Percentiles rank a stretch among this genome's conserved stretches.
Conservation (phyloP, 2,888 invertebrate species). For the Melieria picta region DNA sequence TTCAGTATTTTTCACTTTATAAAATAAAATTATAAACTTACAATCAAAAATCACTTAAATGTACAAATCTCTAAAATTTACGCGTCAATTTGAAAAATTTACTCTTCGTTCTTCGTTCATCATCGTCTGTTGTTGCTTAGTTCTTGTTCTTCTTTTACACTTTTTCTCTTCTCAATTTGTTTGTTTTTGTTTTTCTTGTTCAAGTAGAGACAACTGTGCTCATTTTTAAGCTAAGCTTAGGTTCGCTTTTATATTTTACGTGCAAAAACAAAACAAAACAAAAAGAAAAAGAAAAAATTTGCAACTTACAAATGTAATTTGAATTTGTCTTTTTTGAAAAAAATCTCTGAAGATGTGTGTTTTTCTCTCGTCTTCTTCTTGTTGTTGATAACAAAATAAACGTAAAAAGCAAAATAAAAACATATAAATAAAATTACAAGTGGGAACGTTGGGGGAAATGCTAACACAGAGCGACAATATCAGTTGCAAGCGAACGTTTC, state of each 20-base stretch:
- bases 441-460: too few relatives aligned
- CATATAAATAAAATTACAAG: slow-evolving; percentile 7
- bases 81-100: slow-evolving; percentile 50
- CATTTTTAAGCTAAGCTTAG: neutral
- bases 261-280: slow-evolving; percentile 1
- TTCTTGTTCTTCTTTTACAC: slow-evolving; percentile 27
- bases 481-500: neutral
- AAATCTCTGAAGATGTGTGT: too few relatives aligned
- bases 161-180: slow-evolving; percentile 37
- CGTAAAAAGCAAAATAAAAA: neutral
- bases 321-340: too few relatives aligned
- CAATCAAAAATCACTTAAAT: slow-evolving; percentile 64
- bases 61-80: slow-evolving; percentile 60
- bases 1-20: slow-evolving; percentile 48
- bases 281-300: neutral
- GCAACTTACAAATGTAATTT: slow-evolving; percentile 3
- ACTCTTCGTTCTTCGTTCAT: slow-evolving; percentile 46
- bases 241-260: neutral
- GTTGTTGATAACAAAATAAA: slow-evolving; percentile 3
- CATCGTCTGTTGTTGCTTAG: too few relatives aligned
- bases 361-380: too few relatives aligned
- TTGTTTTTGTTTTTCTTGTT: slow-evolving; percentile 22
- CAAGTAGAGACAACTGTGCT: neutral
- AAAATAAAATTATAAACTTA: slow-evolving; percentile 64
- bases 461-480: too few relatives aligned